Percentiles rank a stretch among this genome's conserved stretches.
Evolutionary conservation across 2,113 vertebrate genomes (phyloP).

Genomic region (Poecile atricapillus): DNA sequence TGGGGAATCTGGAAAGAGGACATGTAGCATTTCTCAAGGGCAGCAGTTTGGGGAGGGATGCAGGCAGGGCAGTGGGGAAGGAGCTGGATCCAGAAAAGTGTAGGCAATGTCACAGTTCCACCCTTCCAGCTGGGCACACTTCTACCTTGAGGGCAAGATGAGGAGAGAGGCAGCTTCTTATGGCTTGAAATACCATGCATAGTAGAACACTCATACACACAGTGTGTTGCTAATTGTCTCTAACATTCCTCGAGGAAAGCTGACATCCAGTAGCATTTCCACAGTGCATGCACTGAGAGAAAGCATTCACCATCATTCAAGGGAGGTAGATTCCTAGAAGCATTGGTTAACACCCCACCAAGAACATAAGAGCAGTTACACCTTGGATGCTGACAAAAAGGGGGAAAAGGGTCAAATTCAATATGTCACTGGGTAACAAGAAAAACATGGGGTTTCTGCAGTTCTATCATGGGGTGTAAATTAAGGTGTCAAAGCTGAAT

Average conservation of each 20-base stretch:
- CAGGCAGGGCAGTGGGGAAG: neutral
- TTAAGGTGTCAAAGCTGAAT: neutral
- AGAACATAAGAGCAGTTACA: neutral
- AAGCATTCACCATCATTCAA: neutral
- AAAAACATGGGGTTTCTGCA: neutral
- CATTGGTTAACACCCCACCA: neutral
- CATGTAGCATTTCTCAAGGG: neutral
- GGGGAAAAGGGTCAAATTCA: neutral
- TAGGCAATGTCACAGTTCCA: neutral
- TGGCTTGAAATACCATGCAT: neutral
- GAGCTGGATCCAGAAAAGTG: neutral
- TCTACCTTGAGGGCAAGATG: neutral
- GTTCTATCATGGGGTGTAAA: neutral
- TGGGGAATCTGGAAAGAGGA: neutral
- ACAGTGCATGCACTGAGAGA: neutral
- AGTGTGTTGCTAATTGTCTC: neutral
- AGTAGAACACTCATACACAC: neutral
- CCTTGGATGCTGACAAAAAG: neutral
- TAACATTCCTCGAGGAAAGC: neutral
- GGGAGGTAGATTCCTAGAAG: neutral
- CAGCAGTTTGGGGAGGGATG: no score
- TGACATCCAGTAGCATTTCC: neutral
- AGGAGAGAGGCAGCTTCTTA: neutral
- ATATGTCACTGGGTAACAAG: neutral
- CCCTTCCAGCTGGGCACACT: accelerated